A percentile compares a stretch with the other conserved stretches of the same genome.
These are phyloP conservation scores for Dolichallabes microphthalmus DNA, from an alignment of 2,113 vertebrate species.

Conservation along the genomic window DNA sequence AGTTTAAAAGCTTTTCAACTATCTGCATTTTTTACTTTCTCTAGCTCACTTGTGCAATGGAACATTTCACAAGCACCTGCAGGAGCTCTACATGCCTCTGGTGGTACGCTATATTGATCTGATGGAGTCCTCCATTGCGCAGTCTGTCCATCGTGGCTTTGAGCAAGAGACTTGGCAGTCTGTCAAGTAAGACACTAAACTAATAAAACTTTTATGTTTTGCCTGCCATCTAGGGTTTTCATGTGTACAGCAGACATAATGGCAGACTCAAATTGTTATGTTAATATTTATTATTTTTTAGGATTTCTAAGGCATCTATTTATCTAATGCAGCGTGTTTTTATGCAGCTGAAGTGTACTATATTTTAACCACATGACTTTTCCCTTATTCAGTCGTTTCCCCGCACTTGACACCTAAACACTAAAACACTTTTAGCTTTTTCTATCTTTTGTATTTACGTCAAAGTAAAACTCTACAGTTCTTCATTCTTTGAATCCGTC, in stretches of 20 bases:
- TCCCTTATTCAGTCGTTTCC: neutral
- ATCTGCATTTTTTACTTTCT: slow-evolving; percentile 42
- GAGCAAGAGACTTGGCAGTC: slow-evolving; percentile 96
- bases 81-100: slow-evolving; percentile 90
- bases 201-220: neutral
- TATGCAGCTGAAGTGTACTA: neutral
- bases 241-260: neutral
- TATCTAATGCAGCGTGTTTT: neutral
- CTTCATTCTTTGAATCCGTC: slow-evolving; percentile 30
- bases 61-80: slow-evolving; percentile 93
- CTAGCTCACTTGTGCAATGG: slow-evolving; percentile 91
- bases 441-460: neutral
- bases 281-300: neutral
- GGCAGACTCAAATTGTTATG: neutral
- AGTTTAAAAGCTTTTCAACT: slow-evolving; percentile 2
- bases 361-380: neutral
- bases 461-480: slow-evolving; percentile 8
- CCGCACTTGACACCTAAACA: neutral
- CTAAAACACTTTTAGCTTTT: neutral
- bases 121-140: slow-evolving; percentile 97
- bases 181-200: slow-evolving; percentile 85
- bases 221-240: neutral
- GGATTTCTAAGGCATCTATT: neutral
- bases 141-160: slow-evolving; percentile 94
- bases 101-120: slow-evolving; percentile 96